These are phyloP conservation scores for Cosmia trapezina DNA, from an alignment of 2,888 invertebrate genomes.

Conservation along the genomic window DNA sequence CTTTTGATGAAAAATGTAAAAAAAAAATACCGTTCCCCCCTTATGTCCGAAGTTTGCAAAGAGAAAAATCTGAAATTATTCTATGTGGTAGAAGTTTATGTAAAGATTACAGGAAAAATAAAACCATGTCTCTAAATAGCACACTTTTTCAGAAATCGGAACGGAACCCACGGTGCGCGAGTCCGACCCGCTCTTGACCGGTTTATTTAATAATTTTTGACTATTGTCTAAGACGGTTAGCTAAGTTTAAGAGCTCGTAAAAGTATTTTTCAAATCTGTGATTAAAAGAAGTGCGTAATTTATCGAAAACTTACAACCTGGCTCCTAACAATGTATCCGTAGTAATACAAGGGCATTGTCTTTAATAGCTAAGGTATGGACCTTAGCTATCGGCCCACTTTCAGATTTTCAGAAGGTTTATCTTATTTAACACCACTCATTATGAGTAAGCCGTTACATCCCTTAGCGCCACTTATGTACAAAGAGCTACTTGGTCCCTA, in stretches of 20 bases:
- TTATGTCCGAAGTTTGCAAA: no score
- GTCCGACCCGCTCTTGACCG: no score
- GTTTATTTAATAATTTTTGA: no score
- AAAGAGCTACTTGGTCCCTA: neutral
- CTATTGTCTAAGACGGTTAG: neutral
- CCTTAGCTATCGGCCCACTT: neutral
- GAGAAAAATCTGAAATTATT: no score
- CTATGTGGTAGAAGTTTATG: no score
- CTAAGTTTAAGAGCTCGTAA: neutral
- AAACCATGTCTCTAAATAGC: no score
- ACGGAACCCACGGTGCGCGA: no score
- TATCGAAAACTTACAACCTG: neutral
- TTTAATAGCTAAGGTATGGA: neutral
- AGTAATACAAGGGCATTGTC: neutral
- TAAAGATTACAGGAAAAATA: no score
- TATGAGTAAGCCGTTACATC: neutral
- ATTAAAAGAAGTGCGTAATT: neutral
- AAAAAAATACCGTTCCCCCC: no score
- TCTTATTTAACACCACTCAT: neutral
- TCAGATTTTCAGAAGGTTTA: neutral
- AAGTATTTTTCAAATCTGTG: neutral
- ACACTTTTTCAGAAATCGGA: no score
- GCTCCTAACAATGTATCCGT: neutral
- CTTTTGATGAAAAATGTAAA: no score
- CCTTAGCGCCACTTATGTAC: no score